Evolutionary conservation across 2,888 invertebrate species (phyloP).

Genomic region (Cacoxenus indagator): DNA sequence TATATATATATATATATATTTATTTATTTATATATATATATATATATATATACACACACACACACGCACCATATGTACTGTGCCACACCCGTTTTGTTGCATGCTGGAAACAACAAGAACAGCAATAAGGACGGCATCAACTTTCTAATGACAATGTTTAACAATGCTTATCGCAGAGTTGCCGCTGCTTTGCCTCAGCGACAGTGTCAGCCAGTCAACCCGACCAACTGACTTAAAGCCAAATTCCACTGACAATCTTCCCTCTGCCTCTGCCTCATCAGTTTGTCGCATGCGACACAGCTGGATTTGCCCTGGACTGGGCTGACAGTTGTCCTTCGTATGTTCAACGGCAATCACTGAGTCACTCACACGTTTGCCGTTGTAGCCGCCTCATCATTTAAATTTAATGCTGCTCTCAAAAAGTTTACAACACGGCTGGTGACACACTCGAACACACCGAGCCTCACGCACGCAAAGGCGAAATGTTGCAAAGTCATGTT

Average conservation of each 20-base stretch:
- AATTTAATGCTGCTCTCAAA: conserved; percentile 52
- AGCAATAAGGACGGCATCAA: conserved; percentile 27
- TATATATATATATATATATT: neutral
- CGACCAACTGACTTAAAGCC: conserved; percentile 13
- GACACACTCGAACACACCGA: conserved; percentile 17
- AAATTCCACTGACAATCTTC: too few relatives aligned
- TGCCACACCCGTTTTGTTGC: conserved; percentile 4
- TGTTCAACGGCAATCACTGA: neutral
- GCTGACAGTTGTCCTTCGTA: neutral
- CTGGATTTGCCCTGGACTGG: too few relatives aligned
- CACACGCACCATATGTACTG: too few relatives aligned
- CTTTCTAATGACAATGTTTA: conserved; percentile 53
- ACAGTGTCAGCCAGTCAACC: conserved; percentile 22
- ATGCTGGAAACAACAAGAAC: conserved; percentile 17
- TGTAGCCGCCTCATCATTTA: conserved; percentile 52
- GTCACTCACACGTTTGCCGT: neutral
- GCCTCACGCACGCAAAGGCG: conserved; percentile 27
- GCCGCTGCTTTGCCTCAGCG: neutral
- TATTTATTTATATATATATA: too few relatives aligned
- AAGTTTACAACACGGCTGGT: conserved; percentile 33
- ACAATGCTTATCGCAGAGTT: conserved; percentile 39
- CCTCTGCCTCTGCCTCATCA: conserved; percentile 27
- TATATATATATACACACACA: too few relatives aligned
- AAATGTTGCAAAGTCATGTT: conserved; percentile 56
- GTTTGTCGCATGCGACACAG: neutral